These are phyloP conservation scores for Acanthochromis polyacanthus DNA, from an alignment of 2,113 vertebrate species.

Conservation along the genomic window DNA sequence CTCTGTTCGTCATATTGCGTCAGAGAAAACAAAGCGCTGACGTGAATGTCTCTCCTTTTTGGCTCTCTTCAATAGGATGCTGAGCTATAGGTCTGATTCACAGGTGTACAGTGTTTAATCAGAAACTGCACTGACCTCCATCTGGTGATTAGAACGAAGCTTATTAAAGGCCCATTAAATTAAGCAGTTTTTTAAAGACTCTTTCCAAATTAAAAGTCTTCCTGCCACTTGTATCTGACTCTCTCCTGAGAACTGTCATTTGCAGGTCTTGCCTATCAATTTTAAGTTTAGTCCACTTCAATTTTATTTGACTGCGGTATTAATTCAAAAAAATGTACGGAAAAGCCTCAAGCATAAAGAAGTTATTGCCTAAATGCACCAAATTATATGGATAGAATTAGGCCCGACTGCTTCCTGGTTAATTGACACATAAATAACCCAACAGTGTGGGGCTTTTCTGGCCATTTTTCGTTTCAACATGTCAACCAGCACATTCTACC, in stretches of 20 bases:
- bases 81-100: conserved; percentile 63
- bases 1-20: conserved; percentile 81
- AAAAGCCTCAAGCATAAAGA: not conserved
- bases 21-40: conserved; percentile 74
- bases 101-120: not conserved
- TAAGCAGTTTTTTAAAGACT: not conserved
- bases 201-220: conserved; percentile 25
- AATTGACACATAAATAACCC: not conserved
- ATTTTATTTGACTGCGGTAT: conserved; percentile 20
- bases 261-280: not conserved
- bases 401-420: conserved; percentile 19
- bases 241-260: not conserved
- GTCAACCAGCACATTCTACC: conserved; percentile 3
- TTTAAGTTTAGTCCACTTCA: not conserved
- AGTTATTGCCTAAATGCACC: not conserved
- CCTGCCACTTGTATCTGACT: not conserved
- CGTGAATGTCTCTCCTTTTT: conserved; percentile 44
- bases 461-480: conserved; percentile 7
- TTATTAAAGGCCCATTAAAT: not conserved
- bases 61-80: conserved; percentile 24
- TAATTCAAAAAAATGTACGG: not conserved
- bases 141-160: conserved; percentile 9
- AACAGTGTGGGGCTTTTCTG: not conserved
- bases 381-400: not conserved
- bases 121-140: conserved; percentile 13